Percentiles rank a stretch among this genome's conserved stretches.
These are phyloP conservation scores for Orthosia incerta DNA, from an alignment of 2,888 invertebrate species.

Conservation along the genomic window DNA sequence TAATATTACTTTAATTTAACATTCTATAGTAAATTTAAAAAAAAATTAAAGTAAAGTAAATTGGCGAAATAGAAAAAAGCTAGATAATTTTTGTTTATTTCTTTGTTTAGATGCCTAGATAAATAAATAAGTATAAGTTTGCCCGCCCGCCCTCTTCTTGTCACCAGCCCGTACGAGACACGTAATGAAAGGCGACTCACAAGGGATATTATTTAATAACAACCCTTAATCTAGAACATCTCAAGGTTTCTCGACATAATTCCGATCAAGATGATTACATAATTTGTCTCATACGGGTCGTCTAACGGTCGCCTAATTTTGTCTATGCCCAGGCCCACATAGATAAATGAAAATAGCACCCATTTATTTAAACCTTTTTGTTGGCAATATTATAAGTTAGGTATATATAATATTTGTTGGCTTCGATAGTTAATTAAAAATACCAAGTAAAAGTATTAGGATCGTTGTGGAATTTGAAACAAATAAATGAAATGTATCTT, in stretches of 20 bases:
- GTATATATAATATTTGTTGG: constrained; percentile 11
- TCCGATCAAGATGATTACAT: constrained; percentile 13
- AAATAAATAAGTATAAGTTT: neutral
- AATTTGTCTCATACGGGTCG: constrained; percentile 18
- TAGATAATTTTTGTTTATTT: no score
- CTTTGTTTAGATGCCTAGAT: no score
- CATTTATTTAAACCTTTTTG: constrained; percentile 1
- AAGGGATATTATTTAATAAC: constrained; percentile 19
- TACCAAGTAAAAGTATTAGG: constrained; percentile 7
- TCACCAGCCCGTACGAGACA: neutral
- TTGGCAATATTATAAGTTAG: constrained; percentile 3
- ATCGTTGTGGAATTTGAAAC: constrained; percentile 14
- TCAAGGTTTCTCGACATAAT: constrained; percentile 27
- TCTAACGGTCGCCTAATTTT: no score
- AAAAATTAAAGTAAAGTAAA: no score
- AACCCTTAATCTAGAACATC: constrained; percentile 1
- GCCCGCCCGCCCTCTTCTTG: neutral
- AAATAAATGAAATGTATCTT: neutral
- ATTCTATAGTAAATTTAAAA: no score
- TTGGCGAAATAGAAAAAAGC: no score
- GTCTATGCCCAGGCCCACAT: neutral
- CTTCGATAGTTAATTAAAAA: constrained; percentile 10
- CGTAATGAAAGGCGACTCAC: neutral
- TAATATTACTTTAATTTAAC: no score
- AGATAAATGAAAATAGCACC: constrained; percentile 25